Conservation (phyloP, 2,888 invertebrate species). For the Ectemnius lituratus region DNA sequence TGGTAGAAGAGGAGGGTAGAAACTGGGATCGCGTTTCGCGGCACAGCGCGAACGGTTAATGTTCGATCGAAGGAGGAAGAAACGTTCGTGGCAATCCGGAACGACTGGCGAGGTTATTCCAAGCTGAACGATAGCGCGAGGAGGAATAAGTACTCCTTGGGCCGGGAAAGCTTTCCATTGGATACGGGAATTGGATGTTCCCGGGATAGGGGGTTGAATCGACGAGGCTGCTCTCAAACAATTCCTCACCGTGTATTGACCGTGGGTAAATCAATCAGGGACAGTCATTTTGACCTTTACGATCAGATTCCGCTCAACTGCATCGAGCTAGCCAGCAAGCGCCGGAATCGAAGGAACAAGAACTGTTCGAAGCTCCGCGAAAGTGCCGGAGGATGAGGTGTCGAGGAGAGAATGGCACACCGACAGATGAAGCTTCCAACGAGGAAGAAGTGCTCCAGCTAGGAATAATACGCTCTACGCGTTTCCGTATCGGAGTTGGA, state of each 20-base stretch:
- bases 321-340: constrained; percentile 15
- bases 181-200: constrained; percentile 63
- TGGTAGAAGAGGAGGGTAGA: constrained; percentile 28
- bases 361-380: not conserved
- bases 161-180: constrained; percentile 49
- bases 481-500: not conserved
- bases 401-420: not conserved
- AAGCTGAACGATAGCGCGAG: constrained; percentile 57
- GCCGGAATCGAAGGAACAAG: not conserved
- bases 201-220: constrained; percentile 44
- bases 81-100: constrained; percentile 53
- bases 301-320: constrained; percentile 56
- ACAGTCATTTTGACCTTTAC: constrained; percentile 64
- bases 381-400: not conserved
- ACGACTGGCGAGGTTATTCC: constrained; percentile 53
- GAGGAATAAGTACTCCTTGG: constrained; percentile 58
- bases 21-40: constrained; percentile 55
- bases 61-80: constrained; percentile 50
- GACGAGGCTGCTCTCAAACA: constrained; percentile 49
- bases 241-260: constrained; percentile 65
- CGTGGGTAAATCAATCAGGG: constrained; percentile 65
- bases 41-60: constrained; percentile 56
- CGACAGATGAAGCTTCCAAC: too few relatives aligned
- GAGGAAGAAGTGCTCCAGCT: too few relatives aligned
- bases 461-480: too few relatives aligned